A percentile compares a stretch with the other conserved stretches of the same genome.
These are phyloP conservation scores for Cherax quadricarinatus DNA, from an alignment of 1,140 invertebrate genomes.

Conservation along the genomic window DNA sequence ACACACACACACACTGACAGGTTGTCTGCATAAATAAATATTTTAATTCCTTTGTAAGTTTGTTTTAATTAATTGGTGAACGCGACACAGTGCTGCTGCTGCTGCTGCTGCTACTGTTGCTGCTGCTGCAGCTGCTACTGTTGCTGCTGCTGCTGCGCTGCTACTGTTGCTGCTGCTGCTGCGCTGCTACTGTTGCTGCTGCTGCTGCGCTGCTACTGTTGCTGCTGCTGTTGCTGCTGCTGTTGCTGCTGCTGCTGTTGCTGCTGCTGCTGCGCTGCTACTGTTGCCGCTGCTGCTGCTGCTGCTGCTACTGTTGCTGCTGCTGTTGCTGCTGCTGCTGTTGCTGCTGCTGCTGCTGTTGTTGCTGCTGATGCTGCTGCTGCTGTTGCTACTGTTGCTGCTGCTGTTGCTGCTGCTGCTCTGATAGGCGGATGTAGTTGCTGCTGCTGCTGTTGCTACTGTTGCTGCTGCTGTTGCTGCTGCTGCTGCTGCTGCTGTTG, in stretches of 20 bases:
- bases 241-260: conserved; percentile 9
- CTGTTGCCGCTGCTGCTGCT: conserved; percentile 16
- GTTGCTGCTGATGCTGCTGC: neutral
- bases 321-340: conserved; percentile 9
- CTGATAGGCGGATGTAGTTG: neutral
- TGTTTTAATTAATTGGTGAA: conserved; percentile 1
- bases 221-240: conserved; percentile 4
- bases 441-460: conserved; percentile 21
- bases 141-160: neutral
- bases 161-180: neutral
- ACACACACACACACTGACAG: neutral
- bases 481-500: conserved; percentile 10
- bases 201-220: neutral
- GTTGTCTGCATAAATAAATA: conserved; percentile 4
- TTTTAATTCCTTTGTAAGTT: conserved; percentile 13
- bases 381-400: neutral
- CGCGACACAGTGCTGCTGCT: neutral
- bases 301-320: conserved; percentile 7
- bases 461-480: conserved; percentile 8
- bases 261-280: neutral
- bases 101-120: conserved; percentile 16
- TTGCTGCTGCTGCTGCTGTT: conserved; percentile 6
- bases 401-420: conserved; percentile 21
- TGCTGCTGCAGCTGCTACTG: conserved; percentile 9
- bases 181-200: conserved; percentile 8